phyloP scores from a whole-genome alignment of 2,113 vertebrate species.

The Prionailurus viverrinus region DNA sequence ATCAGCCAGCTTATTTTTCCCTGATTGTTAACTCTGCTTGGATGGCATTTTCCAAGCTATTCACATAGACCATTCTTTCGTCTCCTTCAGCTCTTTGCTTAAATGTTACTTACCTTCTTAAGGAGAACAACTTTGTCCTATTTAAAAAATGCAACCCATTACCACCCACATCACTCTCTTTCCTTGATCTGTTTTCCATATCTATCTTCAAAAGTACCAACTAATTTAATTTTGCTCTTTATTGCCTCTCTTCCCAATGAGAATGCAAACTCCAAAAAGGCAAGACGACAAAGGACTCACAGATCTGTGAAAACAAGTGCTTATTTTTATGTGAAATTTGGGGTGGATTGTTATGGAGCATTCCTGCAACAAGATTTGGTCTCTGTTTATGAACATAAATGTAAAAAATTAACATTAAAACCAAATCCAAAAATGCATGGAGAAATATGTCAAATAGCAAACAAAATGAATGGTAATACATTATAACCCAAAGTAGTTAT shows the following conservation, averaged over 20 bases:
- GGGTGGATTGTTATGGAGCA: neutral
- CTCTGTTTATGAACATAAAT: neutral
- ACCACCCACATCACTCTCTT: neutral
- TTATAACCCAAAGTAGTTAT: neutral
- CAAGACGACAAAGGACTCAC: neutral
- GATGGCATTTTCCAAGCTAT: neutral
- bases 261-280: neutral
- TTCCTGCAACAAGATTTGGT: neutral
- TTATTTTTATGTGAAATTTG: neutral
- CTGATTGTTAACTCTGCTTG: neutral
- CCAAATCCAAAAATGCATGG: neutral
- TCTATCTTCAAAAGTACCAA: neutral
- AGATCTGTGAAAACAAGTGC: neutral
- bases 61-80: neutral
- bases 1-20: neutral
- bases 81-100: neutral
- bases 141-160: neutral
- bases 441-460: neutral
- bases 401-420: neutral
- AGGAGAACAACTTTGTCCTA: neutral
- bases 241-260: neutral
- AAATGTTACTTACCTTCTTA: neutral
- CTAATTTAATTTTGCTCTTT: neutral
- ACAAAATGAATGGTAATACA: neutral
- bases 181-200: neutral